phyloP scores from a whole-genome alignment of 1,140 invertebrate genomes.

The Pygmarrhopalites habei region DNA sequence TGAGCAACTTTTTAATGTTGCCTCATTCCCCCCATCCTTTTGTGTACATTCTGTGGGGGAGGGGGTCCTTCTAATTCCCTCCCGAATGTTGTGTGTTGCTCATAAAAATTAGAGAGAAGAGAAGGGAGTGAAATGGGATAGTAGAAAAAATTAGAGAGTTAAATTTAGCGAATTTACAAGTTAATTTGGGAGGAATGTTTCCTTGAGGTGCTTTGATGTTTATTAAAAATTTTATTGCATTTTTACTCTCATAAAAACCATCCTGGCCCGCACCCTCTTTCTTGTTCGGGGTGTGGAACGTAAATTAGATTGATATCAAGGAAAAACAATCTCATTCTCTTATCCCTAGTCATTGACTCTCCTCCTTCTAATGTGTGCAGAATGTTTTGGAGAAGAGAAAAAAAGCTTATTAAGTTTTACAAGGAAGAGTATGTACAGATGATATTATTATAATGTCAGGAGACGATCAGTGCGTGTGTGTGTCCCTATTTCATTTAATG shows the following conservation, averaged over 20 bases:
- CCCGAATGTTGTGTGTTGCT: too few species aligned
- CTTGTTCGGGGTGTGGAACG: too few species aligned
- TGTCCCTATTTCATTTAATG: not conserved
- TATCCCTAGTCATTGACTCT: not conserved
- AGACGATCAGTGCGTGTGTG: not conserved
- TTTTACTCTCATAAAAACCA: slow-evolving; percentile 21
- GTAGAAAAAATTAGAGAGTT: not conserved
- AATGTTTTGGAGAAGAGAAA: too few species aligned
- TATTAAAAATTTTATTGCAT: slow-evolving; percentile 28
- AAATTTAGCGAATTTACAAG: not conserved
- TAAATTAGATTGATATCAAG: slow-evolving; percentile 22
- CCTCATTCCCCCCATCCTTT: too few species aligned
- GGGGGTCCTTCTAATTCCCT: too few species aligned
- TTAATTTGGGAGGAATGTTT: not conserved
- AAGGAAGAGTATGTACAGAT: too few species aligned
- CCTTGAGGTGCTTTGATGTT: not conserved
- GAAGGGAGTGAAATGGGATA: too few species aligned
- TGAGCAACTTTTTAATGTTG: too few species aligned
- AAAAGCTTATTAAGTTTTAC: too few species aligned
- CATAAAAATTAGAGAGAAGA: too few species aligned
- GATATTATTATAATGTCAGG: not conserved
- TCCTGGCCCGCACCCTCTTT: too few species aligned
- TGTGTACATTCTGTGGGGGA: too few species aligned
- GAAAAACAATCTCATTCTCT: slow-evolving; percentile 23
- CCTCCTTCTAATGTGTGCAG: not conserved